A percentile compares a stretch with the other conserved stretches of the same genome.
phyloP scores from a whole-genome alignment of 1,140 invertebrate genomes.

The Brachionus paranguensis region DNA sequence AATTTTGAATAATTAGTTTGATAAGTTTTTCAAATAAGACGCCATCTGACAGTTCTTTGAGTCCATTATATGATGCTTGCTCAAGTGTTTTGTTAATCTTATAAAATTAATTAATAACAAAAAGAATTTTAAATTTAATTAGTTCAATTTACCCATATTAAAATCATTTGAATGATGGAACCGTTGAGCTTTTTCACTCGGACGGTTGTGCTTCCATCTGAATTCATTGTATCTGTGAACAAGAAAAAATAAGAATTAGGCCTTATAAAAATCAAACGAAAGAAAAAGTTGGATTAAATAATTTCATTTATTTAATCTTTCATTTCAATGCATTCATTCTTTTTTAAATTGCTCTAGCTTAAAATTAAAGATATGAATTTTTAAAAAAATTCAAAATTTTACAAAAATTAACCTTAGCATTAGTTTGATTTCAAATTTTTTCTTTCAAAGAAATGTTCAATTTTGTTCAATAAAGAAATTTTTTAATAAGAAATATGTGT shows the following conservation, averaged over 20 bases:
- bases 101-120: not conserved
- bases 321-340: not conserved
- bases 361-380: not conserved
- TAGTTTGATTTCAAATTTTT: not conserved
- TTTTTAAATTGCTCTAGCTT: not conserved
- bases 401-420: not conserved
- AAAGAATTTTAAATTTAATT: not conserved
- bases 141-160: not conserved
- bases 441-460: not conserved
- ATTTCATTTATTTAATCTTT: not conserved
- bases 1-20: slow-evolving; percentile 5
- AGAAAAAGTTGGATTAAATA: not conserved
- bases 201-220: not conserved
- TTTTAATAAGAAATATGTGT: not conserved
- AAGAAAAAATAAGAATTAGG: not conserved
- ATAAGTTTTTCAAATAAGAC: not conserved
- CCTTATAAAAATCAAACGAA: not conserved
- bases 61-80: slow-evolving; percentile 11
- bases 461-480: not conserved
- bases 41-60: not conserved
- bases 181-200: not conserved
- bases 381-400: not conserved
- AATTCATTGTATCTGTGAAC: not conserved
- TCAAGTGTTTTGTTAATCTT: slow-evolving; percentile 10
- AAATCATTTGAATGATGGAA: slow-evolving; percentile 18